Evolutionary conservation across 2,888 invertebrate genomes (phyloP), one percentile per base, ranked within the genome.

Genomic region (Drosophila pegasa): DNA sequence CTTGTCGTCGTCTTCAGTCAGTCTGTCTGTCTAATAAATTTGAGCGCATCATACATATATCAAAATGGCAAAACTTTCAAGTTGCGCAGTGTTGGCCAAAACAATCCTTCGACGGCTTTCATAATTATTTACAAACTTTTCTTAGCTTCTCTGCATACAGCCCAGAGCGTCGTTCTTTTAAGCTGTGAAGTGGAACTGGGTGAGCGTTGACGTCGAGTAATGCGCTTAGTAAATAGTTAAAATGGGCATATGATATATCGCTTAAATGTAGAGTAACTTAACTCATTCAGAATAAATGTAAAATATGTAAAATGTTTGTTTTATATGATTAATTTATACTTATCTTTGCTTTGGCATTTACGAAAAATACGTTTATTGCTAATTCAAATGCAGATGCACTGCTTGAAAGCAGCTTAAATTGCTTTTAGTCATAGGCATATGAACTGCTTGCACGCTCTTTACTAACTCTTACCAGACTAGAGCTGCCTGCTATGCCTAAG

Each of bases 11-110:
- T 20, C 12, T 2, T 43, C 25, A n/a, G 64, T 43, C 59, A n/a
- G 48, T 63, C 60, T 55, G 64, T 59, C 50, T 60, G 61, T 58
- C 65, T 58, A 72, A 85, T 89, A 88, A 87, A 89, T 85, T 72
- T 87, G 57, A 71, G 51, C 63, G 38, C 63, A 59, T 60, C 59
- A 68, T n/a, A 69, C 71, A 84, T 87, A 69, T 78, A 70, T 84
- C 78, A 87, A 70, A 74, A 71, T 69, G 66, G 56, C 52, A 48
- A 63, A 75, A 83, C 54, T 71, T 75, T 60, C 41, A 12, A 71
- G 33, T 68, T 83, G 84, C 77, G 75, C 88, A 75, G 37, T 72
- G 54, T 33, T 54, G 7, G 37, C 16, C 57, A 50, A 45, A 54
- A 69, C 59, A 47, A 43, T 56, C 18, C 41, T 22, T 54, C 35